Evolutionary conservation across 2,797 vertebrate species (phyloP), one percentile per base, ranked within the genome.

Genomic region (Rhinichthys osculus): DNA sequence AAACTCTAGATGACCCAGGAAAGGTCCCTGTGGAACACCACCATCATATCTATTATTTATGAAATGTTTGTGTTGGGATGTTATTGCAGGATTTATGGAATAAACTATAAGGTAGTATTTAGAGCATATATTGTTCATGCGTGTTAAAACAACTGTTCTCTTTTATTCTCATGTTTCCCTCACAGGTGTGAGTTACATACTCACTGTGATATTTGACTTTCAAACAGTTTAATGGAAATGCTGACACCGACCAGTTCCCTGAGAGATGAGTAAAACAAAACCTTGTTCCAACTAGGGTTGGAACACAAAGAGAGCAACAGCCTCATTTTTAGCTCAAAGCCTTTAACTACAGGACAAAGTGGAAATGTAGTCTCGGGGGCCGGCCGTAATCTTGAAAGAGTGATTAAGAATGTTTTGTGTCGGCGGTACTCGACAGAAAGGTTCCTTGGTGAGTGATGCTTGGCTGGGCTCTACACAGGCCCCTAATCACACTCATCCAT

Each of bases 1-100:
- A 94, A 95, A 95, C 94, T 93, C 89, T 89, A 83, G 27, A 81
- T 92, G 93, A 95, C 93, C 93, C 92, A 93, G 92, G 0, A 23
- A 88, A 87, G 62, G 90, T 91, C 91, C 90, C 87, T 64, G 90
- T 66, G 91, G 42, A 81, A 66, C 21, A 38, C 42, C 2, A 5
- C 21, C 16, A 81, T 67, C 90, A 87, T 92, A 94, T 94, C 83
- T 90, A 94, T 93, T 93, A 94, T 95, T 94, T 92, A 94, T 93
- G 79, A 85, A 84, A 11, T 83, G 27, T 11, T 33, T 38, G 73
- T 54, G 0, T 16, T 38, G 54, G 21, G n/a, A 70, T 92, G 89
- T 88, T 90, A 90, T 91, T 92, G 93, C 93, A 93, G 92, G 90
- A 91, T 91, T 93, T 84, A 81, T 84, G 87, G 88, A 85, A 89